A percentile compares a stretch with the other conserved stretches of the same genome.
Evolutionary conservation across 1,140 invertebrate species (phyloP).

Genomic region (Micrasema longulum): DNA sequence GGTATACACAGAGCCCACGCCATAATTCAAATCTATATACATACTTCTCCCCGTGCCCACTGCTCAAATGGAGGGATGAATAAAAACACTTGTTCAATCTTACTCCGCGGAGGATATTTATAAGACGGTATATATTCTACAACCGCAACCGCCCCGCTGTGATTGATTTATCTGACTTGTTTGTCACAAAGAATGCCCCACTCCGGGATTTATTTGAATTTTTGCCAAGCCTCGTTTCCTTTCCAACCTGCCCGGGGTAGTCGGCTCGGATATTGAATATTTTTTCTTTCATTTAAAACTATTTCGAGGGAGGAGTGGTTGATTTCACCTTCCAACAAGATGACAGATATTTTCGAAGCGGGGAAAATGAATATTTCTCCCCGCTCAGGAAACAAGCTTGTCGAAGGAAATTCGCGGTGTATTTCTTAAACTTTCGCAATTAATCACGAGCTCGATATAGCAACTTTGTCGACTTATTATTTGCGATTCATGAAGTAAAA

Average conservation of each 20-base stretch:
- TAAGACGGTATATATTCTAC: slow-evolving; percentile 37
- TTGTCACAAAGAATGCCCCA: slow-evolving; percentile 61
- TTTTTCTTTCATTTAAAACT: slow-evolving; percentile 51
- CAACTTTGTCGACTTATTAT: slow-evolving; percentile 36
- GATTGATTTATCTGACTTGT: slow-evolving; percentile 71
- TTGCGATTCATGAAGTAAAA: slow-evolving; percentile 23
- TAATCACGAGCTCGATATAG: slow-evolving; percentile 40
- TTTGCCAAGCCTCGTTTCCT: slow-evolving; percentile 59
- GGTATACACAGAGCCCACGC: neutral
- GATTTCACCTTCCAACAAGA: slow-evolving; percentile 50
- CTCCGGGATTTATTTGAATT: slow-evolving; percentile 68
- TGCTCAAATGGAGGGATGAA: slow-evolving; percentile 30
- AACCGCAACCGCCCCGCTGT: slow-evolving; percentile 62
- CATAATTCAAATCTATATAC: slow-evolving; percentile 27
- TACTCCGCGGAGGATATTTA: slow-evolving; percentile 50
- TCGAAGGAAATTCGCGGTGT: slow-evolving; percentile 28
- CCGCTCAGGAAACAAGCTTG: slow-evolving; percentile 7
- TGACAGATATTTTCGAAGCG: slow-evolving; percentile 39
- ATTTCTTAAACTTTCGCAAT: slow-evolving; percentile 33
- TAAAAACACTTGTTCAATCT: slow-evolving; percentile 54
- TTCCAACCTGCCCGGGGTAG: slow-evolving; percentile 60
- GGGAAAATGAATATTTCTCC: slow-evolving; percentile 29
- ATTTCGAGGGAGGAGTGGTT: neutral
- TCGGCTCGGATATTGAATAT: slow-evolving; percentile 51
- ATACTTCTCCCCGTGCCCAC: slow-evolving; percentile 13